A percentile compares a stretch with the other conserved stretches of the same genome.
Evolutionary conservation across 2,113 vertebrate genomes (phyloP).

Genomic region (Oenanthe oenanthe): DNA sequence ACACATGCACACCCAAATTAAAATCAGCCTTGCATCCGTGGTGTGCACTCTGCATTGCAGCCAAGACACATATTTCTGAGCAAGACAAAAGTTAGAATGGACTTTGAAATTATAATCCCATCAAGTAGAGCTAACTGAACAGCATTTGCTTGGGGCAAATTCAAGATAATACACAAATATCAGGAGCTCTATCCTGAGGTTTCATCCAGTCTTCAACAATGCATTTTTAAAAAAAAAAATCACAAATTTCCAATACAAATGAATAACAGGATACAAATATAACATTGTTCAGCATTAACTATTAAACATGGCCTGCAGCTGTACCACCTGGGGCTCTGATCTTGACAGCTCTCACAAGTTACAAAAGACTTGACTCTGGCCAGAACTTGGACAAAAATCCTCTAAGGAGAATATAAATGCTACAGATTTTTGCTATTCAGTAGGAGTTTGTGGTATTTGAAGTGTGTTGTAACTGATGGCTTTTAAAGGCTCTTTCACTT

Average conservation of each 20-base stretch:
- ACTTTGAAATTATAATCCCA: not conserved
- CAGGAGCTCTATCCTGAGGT: not conserved
- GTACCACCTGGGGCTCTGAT: constrained; percentile 54
- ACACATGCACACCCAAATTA: not conserved
- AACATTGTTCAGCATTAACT: constrained; percentile 56
- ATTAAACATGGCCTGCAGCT: constrained; percentile 65
- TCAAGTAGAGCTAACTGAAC: not conserved
- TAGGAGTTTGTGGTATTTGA: not conserved
- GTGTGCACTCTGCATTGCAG: not conserved
- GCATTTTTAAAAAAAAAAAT: not conserved
- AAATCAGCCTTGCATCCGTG: not conserved
- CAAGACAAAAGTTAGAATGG: not conserved
- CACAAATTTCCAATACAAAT: not conserved
- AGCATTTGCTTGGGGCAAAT: not conserved
- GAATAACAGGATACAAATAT: constrained; percentile 51
- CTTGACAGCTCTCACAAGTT: constrained; percentile 40
- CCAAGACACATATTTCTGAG: not conserved
- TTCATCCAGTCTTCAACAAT: not conserved
- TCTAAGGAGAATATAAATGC: not conserved
- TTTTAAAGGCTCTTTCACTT: not conserved
- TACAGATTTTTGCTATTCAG: constrained; percentile 4
- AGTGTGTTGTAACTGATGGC: not conserved
- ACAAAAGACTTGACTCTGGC: not conserved
- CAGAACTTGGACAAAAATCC: constrained; percentile 16
- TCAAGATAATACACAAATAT: not conserved